A percentile compares a stretch with the other conserved stretches of the same genome.
Conservation (phyloP, 2,797 vertebrate genomes). For the Cynopterus sphinx region DNA sequence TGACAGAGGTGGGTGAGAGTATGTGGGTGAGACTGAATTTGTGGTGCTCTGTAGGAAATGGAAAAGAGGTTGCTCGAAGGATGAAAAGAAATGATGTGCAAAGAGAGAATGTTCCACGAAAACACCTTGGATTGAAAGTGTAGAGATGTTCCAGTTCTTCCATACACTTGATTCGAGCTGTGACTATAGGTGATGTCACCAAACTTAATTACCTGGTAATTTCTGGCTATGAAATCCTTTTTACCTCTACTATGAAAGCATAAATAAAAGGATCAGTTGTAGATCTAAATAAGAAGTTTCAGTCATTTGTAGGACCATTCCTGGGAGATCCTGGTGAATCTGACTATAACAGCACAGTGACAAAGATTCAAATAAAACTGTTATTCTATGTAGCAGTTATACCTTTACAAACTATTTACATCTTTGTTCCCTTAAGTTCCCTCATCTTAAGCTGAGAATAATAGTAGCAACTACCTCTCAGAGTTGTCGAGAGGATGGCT, state of each 20-base stretch:
- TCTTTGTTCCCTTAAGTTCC: not conserved
- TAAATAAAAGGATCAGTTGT: not conserved
- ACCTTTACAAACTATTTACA: not conserved
- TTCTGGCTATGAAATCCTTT: not conserved
- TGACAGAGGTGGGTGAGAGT: not conserved
- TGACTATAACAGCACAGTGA: not conserved
- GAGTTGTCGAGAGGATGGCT: not conserved
- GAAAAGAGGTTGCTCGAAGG: not conserved
- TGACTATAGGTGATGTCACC: not conserved
- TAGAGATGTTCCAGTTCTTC: not conserved
- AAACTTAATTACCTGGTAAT: not conserved
- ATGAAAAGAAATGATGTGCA: not conserved
- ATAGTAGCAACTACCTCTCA: not conserved
- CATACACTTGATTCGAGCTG: not conserved
- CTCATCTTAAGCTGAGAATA: not conserved
- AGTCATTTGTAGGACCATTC: not conserved
- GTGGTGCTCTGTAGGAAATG: not conserved
- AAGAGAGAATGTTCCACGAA: not conserved
- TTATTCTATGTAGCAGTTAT: not conserved
- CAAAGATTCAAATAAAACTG: not conserved
- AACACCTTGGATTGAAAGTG: not conserved
- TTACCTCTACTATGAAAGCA: not conserved
- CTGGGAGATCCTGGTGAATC: not conserved
- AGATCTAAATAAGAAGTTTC: not conserved
- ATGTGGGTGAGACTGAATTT: not conserved